Evolutionary conservation across 2,113 vertebrate genomes (phyloP), one percentile per base, ranked within the genome.

Genomic region (Rallus limicola): DNA sequence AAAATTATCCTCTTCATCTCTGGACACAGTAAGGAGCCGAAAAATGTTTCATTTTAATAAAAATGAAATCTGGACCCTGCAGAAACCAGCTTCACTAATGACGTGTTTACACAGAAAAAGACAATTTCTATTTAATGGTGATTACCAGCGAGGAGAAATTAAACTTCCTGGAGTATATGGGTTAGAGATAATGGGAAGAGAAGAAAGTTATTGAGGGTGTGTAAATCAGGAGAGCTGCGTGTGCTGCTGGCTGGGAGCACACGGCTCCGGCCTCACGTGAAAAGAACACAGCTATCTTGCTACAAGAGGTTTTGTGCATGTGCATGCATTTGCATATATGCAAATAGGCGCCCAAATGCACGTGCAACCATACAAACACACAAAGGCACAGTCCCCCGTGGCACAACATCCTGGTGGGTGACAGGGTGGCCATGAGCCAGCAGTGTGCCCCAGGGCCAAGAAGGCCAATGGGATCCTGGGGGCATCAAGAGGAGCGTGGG

Each of bases 81-180:
- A 98, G 98, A 98, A 98, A 98, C 87, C 97, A 85, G 98, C 97
- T 95, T 93, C 96, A 52, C 97, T 98, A 98, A 98, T 97, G 98
- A 98, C 93, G 95, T 98, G 98, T 98, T 98, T 98, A 98, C 98
- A 98, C 95, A 98, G 97, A 98, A 98, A 98, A 98, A 98, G 97
- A 98, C 98, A 98, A 98, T 98, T 98, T 98, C 98, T 98, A 97
- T 98, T 98, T 98, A 98, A 98, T 98, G 98, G 98, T 98, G 98
- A 98, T 98, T 98, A 98, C 97, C 53, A 97, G 97, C 81, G 75
- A 98, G 98, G 97, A 97, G 97, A 98, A 98, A 98, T 98, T 98
- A 97, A 98, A 98, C 96, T 98, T 98, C 97, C 97, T 21, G 16
- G 96, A 98, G 98, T 97, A 96, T 91, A 68, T 67, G 98, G 97